Conservation (phyloP, 1,140 invertebrate genomes). For the Bombus superbus region DNA sequence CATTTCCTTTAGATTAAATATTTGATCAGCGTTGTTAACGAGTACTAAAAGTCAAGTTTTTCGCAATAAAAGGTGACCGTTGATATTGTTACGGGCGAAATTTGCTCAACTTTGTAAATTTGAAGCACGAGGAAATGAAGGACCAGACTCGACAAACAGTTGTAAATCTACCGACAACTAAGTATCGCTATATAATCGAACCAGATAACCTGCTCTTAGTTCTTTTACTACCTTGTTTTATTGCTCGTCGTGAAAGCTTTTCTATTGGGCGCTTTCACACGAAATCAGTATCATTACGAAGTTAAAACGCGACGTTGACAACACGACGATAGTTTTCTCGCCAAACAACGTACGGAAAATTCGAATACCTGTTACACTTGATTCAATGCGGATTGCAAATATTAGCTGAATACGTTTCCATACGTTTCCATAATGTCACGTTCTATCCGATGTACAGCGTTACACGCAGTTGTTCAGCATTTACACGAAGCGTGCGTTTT, state of each 20-base stretch:
- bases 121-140: conserved; percentile 43
- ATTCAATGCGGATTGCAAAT: conserved; percentile 8
- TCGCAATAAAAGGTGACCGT: conserved; percentile 32
- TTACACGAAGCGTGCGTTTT: background rate
- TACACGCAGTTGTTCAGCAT: background rate
- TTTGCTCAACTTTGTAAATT: conserved; percentile 39
- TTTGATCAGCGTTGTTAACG: background rate
- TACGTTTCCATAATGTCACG: background rate
- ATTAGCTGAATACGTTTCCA: conserved; percentile 24
- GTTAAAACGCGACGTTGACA: conserved; percentile 40
- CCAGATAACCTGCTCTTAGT: conserved; percentile 33
- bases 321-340: background rate
- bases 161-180: conserved; percentile 60
- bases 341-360: background rate
- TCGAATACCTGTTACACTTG: conserved; percentile 37
- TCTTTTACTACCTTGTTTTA: conserved; percentile 57
- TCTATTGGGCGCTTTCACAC: conserved; percentile 27
- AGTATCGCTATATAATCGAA: conserved; percentile 44
- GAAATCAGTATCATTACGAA: conserved; percentile 36
- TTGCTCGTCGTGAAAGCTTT: conserved; percentile 17
- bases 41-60: background rate
- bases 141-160: conserved; percentile 48
- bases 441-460: background rate
- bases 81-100: conserved; percentile 30
- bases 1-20: too few species aligned